These are phyloP conservation scores for Amazona guildingii DNA, from an alignment of 2,113 vertebrate genomes.

Conservation along the genomic window DNA sequence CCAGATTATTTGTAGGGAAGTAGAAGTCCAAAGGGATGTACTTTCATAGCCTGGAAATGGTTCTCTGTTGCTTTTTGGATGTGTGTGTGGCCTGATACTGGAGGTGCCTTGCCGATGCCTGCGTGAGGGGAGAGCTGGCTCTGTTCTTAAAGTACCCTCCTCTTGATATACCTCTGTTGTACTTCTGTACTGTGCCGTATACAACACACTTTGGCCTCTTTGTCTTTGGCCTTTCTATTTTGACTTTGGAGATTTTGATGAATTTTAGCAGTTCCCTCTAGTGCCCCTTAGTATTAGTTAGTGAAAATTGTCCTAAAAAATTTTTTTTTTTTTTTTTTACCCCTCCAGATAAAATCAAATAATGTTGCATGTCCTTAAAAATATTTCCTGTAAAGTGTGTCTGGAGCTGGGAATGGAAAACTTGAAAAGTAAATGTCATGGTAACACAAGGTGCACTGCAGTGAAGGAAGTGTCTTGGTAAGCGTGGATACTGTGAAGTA, in stretches of 20 bases:
- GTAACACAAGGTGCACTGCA: not conserved
- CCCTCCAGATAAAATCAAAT: not conserved
- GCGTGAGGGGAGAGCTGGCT: not conserved
- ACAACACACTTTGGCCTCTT: not conserved
- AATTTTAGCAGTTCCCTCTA: not conserved
- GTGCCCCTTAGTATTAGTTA: not conserved
- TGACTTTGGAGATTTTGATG: not conserved
- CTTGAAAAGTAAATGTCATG: not conserved
- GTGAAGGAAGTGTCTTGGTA: not conserved
- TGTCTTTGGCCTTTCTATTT: not conserved
- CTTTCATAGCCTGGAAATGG: not conserved
- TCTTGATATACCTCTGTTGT: not conserved
- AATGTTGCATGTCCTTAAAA: not conserved
- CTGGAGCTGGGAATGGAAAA: not conserved
- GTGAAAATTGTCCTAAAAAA: not conserved
- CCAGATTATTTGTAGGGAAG: not conserved
- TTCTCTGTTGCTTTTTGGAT: not conserved
- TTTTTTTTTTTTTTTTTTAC: not conserved
- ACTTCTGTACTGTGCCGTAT: not conserved
- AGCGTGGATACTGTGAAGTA: fast-evolving
- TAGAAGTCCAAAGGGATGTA: not conserved
- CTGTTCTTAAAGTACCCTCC: not conserved
- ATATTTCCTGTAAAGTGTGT: not conserved
- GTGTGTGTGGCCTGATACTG: not conserved
- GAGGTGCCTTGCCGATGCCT: not conserved